Evolutionary conservation across 2,888 invertebrate genomes (phyloP).

Genomic region (Scaptomyza caliginosa): DNA sequence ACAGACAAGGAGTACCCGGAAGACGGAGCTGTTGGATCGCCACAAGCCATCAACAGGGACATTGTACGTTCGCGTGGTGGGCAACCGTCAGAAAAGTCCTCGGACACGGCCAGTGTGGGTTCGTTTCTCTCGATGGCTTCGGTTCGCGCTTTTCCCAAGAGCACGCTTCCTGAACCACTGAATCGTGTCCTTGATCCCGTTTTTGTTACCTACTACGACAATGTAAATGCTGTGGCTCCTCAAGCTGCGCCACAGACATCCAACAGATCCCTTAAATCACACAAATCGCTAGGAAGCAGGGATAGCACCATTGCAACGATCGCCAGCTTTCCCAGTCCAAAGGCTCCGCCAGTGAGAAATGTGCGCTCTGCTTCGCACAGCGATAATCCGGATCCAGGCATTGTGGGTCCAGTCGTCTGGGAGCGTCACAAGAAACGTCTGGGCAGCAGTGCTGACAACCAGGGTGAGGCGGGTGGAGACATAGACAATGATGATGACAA

Average conservation of each 20-base stretch:
- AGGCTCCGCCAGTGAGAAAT: constrained; percentile 71
- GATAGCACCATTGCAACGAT: constrained; percentile 73
- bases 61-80: constrained; percentile 71
- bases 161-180: constrained; percentile 90
- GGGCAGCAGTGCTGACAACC: constrained; percentile 64
- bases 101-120: constrained; percentile 87
- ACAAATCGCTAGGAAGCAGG: constrained; percentile 56
- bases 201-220: constrained; percentile 89
- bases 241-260: constrained; percentile 53
- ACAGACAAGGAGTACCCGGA: constrained; percentile 65
- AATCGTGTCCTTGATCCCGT: constrained; percentile 92
- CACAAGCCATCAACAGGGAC: constrained; percentile 82
- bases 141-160: constrained; percentile 92
- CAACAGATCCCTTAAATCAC: constrained; percentile 60
- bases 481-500: constrained; percentile 52
- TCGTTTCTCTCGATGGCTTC: constrained; percentile 95
- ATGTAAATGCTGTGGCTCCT: constrained; percentile 79
- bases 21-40: constrained; percentile 59
- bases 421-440: constrained; percentile 90
- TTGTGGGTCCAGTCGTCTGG: constrained; percentile 93
- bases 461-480: constrained; percentile 70
- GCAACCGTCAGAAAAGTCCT: constrained; percentile 80
- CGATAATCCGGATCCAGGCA: constrained; percentile 91
- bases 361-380: constrained; percentile 87
- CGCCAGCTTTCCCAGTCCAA: constrained; percentile 78